Evolutionary conservation across 1,140 invertebrate species (phyloP), one percentile per base, ranked within the genome.

Genomic region (Drosophila pectinifera): DNA sequence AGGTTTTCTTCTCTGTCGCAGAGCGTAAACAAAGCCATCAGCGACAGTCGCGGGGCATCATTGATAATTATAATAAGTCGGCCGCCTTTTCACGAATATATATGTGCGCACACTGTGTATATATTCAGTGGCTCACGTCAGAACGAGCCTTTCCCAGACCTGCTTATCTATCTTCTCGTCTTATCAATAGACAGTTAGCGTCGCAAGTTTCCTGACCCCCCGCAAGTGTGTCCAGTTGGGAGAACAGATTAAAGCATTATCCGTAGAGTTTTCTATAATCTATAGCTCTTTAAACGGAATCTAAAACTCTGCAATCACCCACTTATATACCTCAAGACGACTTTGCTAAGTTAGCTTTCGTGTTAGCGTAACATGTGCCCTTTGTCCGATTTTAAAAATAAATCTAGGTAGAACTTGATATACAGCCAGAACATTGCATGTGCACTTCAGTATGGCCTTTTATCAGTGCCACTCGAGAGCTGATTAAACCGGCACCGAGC

Each of bases 1-100:
- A 69, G 58, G 69, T 82, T 59, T 74, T 72, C 74, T 78, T 53
- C 26, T 65, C 45, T 31, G 28, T 34, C n/a, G 63, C 54, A 57
- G 63, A 42, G 54, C 63, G 26, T 64, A 64, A 81, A 61, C 51
- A 61, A 72, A 62, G 41, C 49, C 28, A 20, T 8, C 18, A 53
- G 41, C 34, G 34, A 34, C 24, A 18, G 59, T 41, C 28, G 61
- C 22, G 16, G 24, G 46, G 45, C 38, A 36, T 69, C 38, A 34
- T 56, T 70, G 34, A 43, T 48, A 69, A 69, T 43, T 38, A 56
- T 46, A 41, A 36, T 43, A 56, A 38, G 69, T 59, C 49, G 43
- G 24, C 16, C 26, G 24, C 16, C 13, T 43, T 59, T 59, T 36
- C 16, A 41, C 26, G 8, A 20, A 28, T 41, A 20, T 28, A 28